Conservation (phyloP, 2,113 vertebrate species). For the Spermophilus dauricus region DNA sequence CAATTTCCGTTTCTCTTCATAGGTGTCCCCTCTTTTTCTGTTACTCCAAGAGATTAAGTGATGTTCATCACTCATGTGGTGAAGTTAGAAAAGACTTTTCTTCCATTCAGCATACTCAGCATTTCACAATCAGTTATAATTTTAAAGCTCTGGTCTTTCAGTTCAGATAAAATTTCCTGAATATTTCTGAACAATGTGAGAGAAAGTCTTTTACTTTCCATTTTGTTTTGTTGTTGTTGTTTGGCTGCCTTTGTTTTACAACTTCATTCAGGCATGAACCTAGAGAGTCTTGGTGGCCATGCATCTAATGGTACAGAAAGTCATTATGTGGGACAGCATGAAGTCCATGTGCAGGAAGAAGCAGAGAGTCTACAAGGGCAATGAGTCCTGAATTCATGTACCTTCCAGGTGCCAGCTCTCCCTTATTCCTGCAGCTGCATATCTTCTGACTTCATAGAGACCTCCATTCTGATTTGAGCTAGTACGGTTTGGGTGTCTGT, state of each 20-base stretch:
- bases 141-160: not conserved
- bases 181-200: not conserved
- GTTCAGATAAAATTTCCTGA: not conserved
- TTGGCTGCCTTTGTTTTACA: not conserved
- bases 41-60: not conserved
- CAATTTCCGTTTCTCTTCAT: not conserved
- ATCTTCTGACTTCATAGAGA: not conserved
- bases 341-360: not conserved
- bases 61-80: not conserved
- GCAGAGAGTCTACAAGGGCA: not conserved
- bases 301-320: not conserved
- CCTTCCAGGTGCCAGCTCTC: not conserved
- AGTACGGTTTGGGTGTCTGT: not conserved
- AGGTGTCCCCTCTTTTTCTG: not conserved
- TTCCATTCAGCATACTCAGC: not conserved
- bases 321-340: not conserved
- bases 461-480: not conserved
- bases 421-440: not conserved
- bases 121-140: not conserved
- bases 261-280: not conserved
- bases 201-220: not conserved
- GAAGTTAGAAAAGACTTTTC: not conserved
- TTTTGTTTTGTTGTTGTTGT: not conserved
- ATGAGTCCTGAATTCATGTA: not conserved
- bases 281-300: not conserved